Percentiles rank a stretch among this genome's conserved stretches.
phyloP scores from a whole-genome alignment of 2,888 invertebrate genomes.

The Tetragonula carbonaria region DNA sequence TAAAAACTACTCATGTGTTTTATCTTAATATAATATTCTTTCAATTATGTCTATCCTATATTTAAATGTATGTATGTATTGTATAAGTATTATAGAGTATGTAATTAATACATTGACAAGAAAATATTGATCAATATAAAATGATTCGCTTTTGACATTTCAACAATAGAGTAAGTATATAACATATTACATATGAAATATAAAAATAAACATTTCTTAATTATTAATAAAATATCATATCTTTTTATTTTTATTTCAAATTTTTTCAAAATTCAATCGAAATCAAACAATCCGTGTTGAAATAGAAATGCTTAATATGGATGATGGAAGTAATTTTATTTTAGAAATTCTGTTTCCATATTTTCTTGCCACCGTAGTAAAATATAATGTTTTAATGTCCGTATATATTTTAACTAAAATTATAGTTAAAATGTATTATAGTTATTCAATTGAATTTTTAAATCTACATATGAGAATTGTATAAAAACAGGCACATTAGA shows the following conservation, averaged over 20 bases:
- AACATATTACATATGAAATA: constrained; percentile 19
- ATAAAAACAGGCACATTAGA: constrained; percentile 67
- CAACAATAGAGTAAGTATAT: constrained; percentile 15
- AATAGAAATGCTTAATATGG: constrained; percentile 11
- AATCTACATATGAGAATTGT: constrained; percentile 57
- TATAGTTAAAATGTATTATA: constrained; percentile 8
- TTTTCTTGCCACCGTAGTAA: constrained; percentile 51
- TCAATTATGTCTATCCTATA: constrained; percentile 26
- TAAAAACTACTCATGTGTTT: constrained; percentile 51
- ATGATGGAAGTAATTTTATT: background rate
- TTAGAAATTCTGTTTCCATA: constrained; percentile 25
- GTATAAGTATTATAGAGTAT: constrained; percentile 41
- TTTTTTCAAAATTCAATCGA: background rate
- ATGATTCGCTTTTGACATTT: constrained; percentile 36
- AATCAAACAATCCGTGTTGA: background rate
- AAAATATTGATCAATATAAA: constrained; percentile 51
- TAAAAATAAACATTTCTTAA: constrained; percentile 40
- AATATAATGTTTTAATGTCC: constrained; percentile 18
- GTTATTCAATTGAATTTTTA: constrained; percentile 32
- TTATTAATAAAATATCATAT: constrained; percentile 16
- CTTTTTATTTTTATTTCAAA: background rate
- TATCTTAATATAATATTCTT: constrained; percentile 46
- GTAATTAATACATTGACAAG: constrained; percentile 54
- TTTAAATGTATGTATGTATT: constrained; percentile 29
- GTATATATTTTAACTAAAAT: constrained; percentile 43